Evolutionary conservation across 2,888 invertebrate genomes (phyloP).

Genomic region (Aromia moschata): DNA sequence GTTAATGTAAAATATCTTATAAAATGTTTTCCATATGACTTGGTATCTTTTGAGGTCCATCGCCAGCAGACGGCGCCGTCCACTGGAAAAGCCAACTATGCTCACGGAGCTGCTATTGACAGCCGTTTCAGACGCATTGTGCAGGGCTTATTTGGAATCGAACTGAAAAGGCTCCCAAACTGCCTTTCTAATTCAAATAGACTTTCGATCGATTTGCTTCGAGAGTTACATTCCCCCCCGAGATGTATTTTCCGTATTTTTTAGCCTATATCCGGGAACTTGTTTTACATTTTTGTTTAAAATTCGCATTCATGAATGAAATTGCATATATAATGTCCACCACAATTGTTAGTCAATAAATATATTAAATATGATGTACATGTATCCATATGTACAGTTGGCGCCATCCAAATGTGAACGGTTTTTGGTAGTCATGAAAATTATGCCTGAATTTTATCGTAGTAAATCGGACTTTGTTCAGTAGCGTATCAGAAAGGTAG

Average conservation of each 20-base stretch:
- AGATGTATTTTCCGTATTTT: slow-evolving; percentile 14
- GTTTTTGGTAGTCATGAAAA: no score
- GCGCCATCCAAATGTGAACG: no score
- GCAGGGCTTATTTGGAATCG: slow-evolving; percentile 21
- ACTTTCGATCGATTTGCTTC: slow-evolving; percentile 22
- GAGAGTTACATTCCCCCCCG: slow-evolving; percentile 14
- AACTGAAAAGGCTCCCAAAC: slow-evolving; percentile 23
- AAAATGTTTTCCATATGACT: slow-evolving; percentile 24
- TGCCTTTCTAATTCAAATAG: slow-evolving; percentile 28
- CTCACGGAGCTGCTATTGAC: slow-evolving; percentile 23
- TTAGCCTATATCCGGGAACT: neutral
- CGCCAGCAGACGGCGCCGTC: slow-evolving; percentile 22
- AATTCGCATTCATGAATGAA: no score
- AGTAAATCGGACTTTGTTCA: no score
- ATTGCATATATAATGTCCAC: no score
- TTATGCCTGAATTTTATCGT: no score
- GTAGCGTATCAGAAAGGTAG: no score
- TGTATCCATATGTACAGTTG: no score
- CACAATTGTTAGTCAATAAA: no score
- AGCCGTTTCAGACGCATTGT: slow-evolving; percentile 23
- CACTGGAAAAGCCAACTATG: slow-evolving; percentile 22
- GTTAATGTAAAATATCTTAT: slow-evolving; percentile 16
- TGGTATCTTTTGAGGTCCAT: slow-evolving; percentile 23
- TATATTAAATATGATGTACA: no score
- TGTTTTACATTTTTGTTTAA: no score